These are phyloP conservation scores for Macrosiphum euphorbiae DNA, from an alignment of 2,888 invertebrate genomes.

Conservation along the genomic window DNA sequence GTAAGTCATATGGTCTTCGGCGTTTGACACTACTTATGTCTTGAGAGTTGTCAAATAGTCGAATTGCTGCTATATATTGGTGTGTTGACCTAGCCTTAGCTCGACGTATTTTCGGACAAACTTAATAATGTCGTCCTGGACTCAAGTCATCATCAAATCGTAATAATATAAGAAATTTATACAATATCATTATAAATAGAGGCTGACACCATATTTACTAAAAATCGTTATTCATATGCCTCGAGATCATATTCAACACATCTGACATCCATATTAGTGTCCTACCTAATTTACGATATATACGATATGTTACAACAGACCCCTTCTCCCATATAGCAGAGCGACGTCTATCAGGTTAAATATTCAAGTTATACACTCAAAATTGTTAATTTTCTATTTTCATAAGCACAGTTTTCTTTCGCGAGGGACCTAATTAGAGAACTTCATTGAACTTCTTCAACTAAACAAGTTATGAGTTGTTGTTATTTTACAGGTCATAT, in stretches of 20 bases:
- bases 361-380: too few relatives aligned
- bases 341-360: too few relatives aligned
- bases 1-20: too few relatives aligned
- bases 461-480: not conserved
- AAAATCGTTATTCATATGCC: not conserved
- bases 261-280: not conserved
- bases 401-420: not conserved
- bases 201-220: not conserved
- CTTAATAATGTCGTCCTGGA: too few relatives aligned
- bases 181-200: not conserved
- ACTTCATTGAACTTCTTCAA: not conserved
- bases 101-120: too few relatives aligned
- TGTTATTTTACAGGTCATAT: not conserved
- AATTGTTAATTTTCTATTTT: not conserved
- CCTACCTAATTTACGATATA: not conserved
- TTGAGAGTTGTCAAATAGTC: too few relatives aligned
- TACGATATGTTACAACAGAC: too few relatives aligned
- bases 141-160: too few relatives aligned
- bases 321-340: too few relatives aligned
- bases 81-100: too few relatives aligned
- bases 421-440: not conserved
- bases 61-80: too few relatives aligned
- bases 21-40: too few relatives aligned
- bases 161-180: not conserved
- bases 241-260: not conserved